A percentile compares a stretch with the other conserved stretches of the same genome.
These are phyloP conservation scores for Pristionchus arcanus DNA, from an alignment of 2,888 invertebrate species.

Conservation along the genomic window DNA sequence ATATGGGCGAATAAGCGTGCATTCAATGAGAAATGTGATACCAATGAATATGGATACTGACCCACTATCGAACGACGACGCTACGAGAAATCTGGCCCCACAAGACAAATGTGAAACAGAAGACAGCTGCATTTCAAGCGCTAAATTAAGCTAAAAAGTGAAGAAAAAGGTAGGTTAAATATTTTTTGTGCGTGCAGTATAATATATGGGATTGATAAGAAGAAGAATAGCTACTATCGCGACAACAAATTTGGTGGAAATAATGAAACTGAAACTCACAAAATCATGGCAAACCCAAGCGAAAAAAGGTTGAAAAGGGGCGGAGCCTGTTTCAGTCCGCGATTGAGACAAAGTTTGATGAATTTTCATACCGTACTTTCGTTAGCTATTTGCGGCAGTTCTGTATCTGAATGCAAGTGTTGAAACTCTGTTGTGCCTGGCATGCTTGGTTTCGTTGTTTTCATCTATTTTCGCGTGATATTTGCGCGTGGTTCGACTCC, in stretches of 20 bases:
- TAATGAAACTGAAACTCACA: neutral
- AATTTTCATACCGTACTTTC: neutral
- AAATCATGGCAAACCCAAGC: neutral
- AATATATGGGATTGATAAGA: neutral
- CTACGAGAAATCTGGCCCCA: neutral
- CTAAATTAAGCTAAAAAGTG: neutral
- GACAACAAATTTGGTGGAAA: neutral
- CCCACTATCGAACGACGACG: neutral
- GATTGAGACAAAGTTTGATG: neutral
- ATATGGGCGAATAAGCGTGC: neutral
- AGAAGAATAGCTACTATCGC: neutral
- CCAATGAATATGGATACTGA: neutral
- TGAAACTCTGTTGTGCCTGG: neutral
- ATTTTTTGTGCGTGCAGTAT: too few species aligned
- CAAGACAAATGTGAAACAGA: neutral
- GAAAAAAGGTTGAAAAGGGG: neutral
- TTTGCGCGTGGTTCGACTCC: neutral
- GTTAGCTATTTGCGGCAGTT: conserved; percentile 5
- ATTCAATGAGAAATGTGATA: neutral
- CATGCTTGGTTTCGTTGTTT: conserved; percentile 2
- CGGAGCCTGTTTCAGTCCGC: neutral
- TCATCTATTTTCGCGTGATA: neutral
- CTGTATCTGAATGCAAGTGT: neutral
- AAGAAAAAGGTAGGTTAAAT: neutral
- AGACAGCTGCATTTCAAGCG: neutral